These are phyloP conservation scores for Platalea minor DNA, from an alignment of 2,797 vertebrate genomes.

Conservation along the genomic window DNA sequence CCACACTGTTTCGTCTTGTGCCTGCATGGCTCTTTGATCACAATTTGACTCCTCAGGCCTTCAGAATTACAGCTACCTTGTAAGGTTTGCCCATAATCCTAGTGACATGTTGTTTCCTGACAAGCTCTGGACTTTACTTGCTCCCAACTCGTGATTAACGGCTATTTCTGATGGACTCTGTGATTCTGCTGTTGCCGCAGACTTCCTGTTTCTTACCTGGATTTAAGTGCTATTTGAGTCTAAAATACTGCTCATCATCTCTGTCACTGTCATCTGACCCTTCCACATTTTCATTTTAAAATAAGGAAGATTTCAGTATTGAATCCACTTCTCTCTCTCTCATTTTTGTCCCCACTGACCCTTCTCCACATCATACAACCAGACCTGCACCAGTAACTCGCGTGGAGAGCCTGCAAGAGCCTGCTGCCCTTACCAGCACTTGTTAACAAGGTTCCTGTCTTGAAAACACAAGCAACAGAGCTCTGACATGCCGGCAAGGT, in stretches of 20 bases:
- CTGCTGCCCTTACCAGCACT: neutral
- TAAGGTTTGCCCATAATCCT: neutral
- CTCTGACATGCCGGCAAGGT: neutral
- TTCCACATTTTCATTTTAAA: neutral
- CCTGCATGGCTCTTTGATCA: neutral
- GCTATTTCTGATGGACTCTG: neutral
- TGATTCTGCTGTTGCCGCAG: neutral
- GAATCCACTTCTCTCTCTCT: neutral
- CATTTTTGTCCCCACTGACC: neutral
- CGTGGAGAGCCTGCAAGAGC: neutral
- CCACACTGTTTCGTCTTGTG: neutral
- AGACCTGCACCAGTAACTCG: neutral
- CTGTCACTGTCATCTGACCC: neutral
- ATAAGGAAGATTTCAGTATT: neutral
- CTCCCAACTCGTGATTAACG: neutral
- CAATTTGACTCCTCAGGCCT: neutral
- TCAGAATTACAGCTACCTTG: constrained; percentile 13
- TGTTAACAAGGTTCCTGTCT: neutral
- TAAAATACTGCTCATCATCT: neutral
- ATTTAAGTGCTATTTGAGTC: neutral
- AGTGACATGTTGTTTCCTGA: neutral
- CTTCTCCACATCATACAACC: neutral
- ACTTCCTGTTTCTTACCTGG: neutral
- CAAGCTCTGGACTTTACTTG: neutral
- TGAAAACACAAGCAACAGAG: neutral